Percentiles rank a stretch among this genome's conserved stretches.
phyloP scores from a whole-genome alignment of 2,113 vertebrate genomes.

The Melospiza georgiana region DNA sequence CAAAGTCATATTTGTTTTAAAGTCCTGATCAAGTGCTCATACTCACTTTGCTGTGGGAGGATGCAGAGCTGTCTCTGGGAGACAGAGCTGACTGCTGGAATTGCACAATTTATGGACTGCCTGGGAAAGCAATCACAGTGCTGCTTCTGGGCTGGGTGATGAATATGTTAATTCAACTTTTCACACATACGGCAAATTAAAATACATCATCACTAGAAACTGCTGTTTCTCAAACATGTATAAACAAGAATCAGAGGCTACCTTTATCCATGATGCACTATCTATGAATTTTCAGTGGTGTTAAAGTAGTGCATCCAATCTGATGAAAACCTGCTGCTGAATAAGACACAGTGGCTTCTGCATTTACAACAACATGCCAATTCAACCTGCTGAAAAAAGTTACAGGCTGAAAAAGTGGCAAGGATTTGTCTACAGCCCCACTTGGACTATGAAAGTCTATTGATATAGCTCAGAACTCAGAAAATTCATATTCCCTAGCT shows the following conservation, averaged over 20 bases:
- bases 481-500: not conserved
- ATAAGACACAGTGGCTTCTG: not conserved
- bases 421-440: not conserved
- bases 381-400: not conserved
- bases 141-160: not conserved
- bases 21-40: not conserved
- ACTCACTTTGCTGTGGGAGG: not conserved
- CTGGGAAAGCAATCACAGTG: not conserved
- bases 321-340: not conserved
- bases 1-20: not conserved
- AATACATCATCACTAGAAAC: conserved; percentile 10
- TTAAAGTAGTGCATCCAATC: not conserved
- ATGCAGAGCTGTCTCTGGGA: not conserved
- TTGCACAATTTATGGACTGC: not conserved
- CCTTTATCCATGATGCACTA: not conserved
- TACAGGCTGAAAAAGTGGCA: not conserved
- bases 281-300: not conserved
- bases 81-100: not conserved
- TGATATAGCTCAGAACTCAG: not conserved
- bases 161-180: conserved; percentile 47
- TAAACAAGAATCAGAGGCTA: conserved; percentile 10
- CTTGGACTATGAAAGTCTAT: not conserved
- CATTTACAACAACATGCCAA: not conserved
- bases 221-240: conserved; percentile 39
- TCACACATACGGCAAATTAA: conserved; percentile 32